Conservation (phyloP, 2,888 invertebrate species). For the Cosmia trapezina region DNA sequence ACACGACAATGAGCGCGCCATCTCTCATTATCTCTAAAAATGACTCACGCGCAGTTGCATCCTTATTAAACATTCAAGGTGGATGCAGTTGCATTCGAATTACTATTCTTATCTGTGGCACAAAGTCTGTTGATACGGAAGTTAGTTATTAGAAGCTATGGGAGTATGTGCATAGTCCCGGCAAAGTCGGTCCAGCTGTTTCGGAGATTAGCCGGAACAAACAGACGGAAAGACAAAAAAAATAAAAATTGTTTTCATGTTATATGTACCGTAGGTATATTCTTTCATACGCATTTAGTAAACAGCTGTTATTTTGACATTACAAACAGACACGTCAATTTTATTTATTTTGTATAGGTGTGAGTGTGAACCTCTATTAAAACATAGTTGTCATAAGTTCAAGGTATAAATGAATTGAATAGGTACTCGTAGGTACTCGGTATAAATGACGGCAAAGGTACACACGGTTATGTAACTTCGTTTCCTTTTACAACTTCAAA, state of each 20-base stretch:
- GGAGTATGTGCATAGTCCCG: not conserved
- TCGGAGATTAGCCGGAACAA: too few species aligned
- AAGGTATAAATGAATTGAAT: constrained; percentile 4
- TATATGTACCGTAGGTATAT: too few species aligned
- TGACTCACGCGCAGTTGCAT: constrained; percentile 66
- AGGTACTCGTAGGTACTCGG: not conserved
- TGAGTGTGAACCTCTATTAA: not conserved
- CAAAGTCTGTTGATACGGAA: constrained; percentile 2
- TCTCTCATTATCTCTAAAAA: constrained; percentile 49
- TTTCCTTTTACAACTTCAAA: not conserved
- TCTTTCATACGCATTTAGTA: too few species aligned
- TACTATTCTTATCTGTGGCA: constrained; percentile 35
- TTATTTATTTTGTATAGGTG: too few species aligned
- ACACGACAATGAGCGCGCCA: constrained; percentile 23
- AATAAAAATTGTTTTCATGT: too few species aligned
- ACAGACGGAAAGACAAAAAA: too few species aligned
- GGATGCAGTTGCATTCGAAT: constrained; percentile 31
- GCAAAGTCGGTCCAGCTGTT: too few species aligned
- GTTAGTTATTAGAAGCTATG: not conserved
- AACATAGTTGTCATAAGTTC: not conserved
- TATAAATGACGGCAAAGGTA: not conserved
- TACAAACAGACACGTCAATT: too few species aligned
- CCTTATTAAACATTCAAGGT: constrained; percentile 68
- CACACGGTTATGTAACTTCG: not conserved
- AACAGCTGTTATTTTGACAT: too few species aligned